phyloP scores from a whole-genome alignment of 2,113 vertebrate species.

The Sander lucioperca region DNA sequence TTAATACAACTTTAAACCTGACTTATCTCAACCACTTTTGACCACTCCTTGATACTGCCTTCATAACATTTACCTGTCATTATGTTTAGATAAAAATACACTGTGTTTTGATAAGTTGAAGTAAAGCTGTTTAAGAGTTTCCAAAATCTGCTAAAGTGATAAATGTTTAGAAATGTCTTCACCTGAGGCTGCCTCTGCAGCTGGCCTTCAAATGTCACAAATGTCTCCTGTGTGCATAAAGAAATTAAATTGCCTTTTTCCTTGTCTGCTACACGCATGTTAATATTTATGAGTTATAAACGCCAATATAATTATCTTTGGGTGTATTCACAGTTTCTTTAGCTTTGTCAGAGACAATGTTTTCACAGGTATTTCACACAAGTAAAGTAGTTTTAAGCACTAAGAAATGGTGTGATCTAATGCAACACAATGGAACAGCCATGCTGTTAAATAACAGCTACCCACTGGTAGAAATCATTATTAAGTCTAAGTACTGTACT shows the following conservation, averaged over 20 bases:
- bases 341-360: not conserved
- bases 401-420: not conserved
- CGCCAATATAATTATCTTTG: constrained; percentile 19
- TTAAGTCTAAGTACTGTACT: not conserved
- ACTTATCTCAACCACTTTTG: not conserved
- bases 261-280: not conserved
- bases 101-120: not conserved
- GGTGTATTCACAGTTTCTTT: not conserved
- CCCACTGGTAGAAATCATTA: not conserved
- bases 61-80: too few relatives aligned
- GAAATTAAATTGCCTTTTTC: not conserved
- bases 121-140: not conserved
- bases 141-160: not conserved
- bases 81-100: not conserved
- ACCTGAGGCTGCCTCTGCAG: constrained; percentile 12
- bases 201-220: constrained; percentile 33
- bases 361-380: not conserved
- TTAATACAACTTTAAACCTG: not conserved
- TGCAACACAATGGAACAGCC: not conserved
- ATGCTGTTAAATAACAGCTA: not conserved
- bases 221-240: constrained; percentile 16
- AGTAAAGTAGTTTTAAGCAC: not conserved
- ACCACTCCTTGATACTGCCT: not conserved
- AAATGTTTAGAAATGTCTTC: constrained; percentile 6
- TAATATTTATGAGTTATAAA: constrained; percentile 17